These are phyloP conservation scores for Nemopilema nomurai DNA, from an alignment of 30 jellyfish, hydroid and myxozoan genomes.

Conservation along the genomic window DNA sequence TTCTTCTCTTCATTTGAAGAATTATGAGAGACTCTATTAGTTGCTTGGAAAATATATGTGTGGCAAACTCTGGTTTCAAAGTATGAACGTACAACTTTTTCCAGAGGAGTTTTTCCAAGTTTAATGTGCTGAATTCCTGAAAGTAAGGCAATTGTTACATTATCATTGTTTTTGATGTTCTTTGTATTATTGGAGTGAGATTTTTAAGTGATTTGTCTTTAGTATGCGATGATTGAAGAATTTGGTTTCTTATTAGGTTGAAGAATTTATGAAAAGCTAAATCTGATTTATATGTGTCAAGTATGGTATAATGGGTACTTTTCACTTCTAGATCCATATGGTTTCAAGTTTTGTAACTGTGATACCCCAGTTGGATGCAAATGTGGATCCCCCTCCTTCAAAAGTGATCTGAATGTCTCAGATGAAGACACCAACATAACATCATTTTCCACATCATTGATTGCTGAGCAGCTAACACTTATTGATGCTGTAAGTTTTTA, in stretches of 20 bases:
- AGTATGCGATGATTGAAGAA: too few relatives aligned
- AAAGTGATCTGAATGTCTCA: neutral
- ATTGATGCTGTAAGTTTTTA: constrained; percentile 82
- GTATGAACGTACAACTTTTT: too few relatives aligned
- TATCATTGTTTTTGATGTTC: neutral
- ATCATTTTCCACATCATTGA: constrained; percentile 53
- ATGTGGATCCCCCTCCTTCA: constrained; percentile 56
- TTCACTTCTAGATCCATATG: constrained; percentile 65
- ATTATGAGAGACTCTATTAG: too few relatives aligned
- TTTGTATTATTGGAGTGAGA: neutral
- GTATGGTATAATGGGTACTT: too few relatives aligned
- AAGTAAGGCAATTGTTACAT: neutral
- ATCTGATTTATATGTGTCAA: too few relatives aligned
- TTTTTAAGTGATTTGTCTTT: neutral
- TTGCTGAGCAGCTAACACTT: constrained; percentile 89
- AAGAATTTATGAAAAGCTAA: too few relatives aligned
- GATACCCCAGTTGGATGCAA: constrained; percentile 74
- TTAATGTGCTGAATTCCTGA: too few relatives aligned
- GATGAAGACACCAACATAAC: constrained; percentile 25
- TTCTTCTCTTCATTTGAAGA: too few relatives aligned
- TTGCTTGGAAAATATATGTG: too few relatives aligned
- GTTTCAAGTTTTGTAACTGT: constrained; percentile 78
- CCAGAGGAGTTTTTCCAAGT: too few relatives aligned
- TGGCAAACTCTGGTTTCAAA: too few relatives aligned
- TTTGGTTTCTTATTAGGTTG: too few relatives aligned